A percentile compares a stretch with the other conserved stretches of the same genome.
Evolutionary conservation across 2,888 invertebrate species (phyloP).

Genomic region (Serripes groenlandicus): DNA sequence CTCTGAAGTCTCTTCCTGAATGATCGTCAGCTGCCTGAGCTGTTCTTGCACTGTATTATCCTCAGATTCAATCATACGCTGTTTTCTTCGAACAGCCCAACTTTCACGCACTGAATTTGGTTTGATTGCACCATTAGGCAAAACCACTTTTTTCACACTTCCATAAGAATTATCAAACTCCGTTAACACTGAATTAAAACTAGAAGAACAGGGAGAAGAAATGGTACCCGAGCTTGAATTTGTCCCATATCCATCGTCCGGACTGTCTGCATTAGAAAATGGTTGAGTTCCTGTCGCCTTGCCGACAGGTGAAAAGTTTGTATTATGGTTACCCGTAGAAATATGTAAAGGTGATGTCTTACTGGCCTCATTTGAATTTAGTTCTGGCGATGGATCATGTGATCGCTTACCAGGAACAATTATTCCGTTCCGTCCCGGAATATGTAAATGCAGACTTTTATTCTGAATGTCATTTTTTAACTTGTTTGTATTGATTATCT

Average conservation of each 20-base stretch:
- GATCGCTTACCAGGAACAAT: background rate
- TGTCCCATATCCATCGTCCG: conserved; percentile 79
- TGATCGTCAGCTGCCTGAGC: conserved; percentile 77
- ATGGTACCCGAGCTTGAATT: conserved; percentile 78
- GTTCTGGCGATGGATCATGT: background rate
- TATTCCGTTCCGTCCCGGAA: conserved; percentile 50
- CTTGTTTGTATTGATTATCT: conserved; percentile 43
- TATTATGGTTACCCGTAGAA: conserved; percentile 35
- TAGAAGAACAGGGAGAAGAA: conserved; percentile 78
- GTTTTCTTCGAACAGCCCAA: conserved; percentile 71
- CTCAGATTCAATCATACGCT: conserved; percentile 70
- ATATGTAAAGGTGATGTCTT: conserved; percentile 62
- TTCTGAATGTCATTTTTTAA: conserved; percentile 57
- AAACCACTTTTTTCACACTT: conserved; percentile 55
- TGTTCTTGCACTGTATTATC: conserved; percentile 77
- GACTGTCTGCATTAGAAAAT: conserved; percentile 47
- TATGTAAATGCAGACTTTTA: conserved; percentile 58
- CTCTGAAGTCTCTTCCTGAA: conserved; percentile 76
- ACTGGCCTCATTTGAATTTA: conserved; percentile 25
- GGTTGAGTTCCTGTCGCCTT: conserved; percentile 1
- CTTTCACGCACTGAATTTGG: conserved; percentile 65
- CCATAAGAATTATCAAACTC: conserved; percentile 66
- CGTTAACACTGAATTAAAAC: conserved; percentile 69
- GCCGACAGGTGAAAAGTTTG: conserved; percentile 11
- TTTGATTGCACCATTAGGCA: conserved; percentile 70